Percentiles rank a stretch among this genome's conserved stretches.
Conservation (phyloP, 2,888 invertebrate genomes). For the Gymnoscelis rufifasciata region DNA sequence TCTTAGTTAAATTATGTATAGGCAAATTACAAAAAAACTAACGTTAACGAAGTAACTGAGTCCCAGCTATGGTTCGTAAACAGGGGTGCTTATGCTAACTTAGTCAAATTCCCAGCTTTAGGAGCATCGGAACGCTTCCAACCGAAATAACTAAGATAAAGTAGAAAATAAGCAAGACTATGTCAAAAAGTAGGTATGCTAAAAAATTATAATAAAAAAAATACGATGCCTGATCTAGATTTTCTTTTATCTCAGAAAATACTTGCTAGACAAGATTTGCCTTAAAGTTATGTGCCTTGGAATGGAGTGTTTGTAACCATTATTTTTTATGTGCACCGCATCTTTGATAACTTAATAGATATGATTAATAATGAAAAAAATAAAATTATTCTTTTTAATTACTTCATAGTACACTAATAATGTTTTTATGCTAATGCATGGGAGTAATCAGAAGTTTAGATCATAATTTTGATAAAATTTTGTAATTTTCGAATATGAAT, state of each 20-base stretch:
- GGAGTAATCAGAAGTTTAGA: conserved; percentile 23
- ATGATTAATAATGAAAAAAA: conserved; percentile 35
- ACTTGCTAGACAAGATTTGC: conserved; percentile 44
- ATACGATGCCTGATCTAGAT: not conserved
- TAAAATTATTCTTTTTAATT: conserved; percentile 30
- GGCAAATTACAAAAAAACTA: too few species aligned
- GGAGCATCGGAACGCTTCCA: too few species aligned
- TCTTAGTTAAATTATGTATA: too few species aligned
- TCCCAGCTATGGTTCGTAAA: too few species aligned
- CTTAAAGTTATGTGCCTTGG: conserved; percentile 50
- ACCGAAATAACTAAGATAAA: too few species aligned
- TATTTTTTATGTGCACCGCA: conserved; percentile 61
- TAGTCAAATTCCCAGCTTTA: too few species aligned
- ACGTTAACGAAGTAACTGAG: too few species aligned
- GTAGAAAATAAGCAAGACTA: not conserved
- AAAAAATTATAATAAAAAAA: too few species aligned
- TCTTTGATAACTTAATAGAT: conserved; percentile 48
- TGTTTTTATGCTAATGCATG: conserved; percentile 32
- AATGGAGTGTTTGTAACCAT: conserved; percentile 66
- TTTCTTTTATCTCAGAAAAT: conserved; percentile 22
- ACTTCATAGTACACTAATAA: conserved; percentile 35
- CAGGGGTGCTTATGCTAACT: too few species aligned
- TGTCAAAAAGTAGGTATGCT: not conserved
- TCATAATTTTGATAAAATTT: conserved; percentile 29
- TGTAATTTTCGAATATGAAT: conserved; percentile 24